Evolutionary conservation across 2,888 invertebrate species (phyloP).

Genomic region (Encarsia formosa): DNA sequence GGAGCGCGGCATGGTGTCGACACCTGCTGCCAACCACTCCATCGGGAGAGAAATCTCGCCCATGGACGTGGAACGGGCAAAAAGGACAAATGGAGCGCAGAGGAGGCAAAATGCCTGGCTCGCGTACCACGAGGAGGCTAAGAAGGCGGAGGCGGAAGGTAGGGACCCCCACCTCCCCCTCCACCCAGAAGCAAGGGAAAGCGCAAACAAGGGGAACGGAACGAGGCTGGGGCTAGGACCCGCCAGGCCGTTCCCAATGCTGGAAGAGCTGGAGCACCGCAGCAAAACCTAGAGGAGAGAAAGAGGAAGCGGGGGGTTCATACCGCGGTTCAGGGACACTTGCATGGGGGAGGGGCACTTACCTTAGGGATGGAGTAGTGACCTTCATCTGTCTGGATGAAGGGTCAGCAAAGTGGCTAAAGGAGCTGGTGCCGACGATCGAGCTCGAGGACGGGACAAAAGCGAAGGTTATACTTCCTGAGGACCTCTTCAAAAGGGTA

Average conservation of each 20-base stretch:
- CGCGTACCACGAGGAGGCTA: background rate
- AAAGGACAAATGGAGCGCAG: background rate
- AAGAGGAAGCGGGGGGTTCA: background rate
- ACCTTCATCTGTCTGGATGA: constrained; percentile 5
- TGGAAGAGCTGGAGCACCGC: no score
- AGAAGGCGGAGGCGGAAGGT: background rate
- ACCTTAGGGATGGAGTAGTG: background rate
- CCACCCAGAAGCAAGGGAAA: background rate
- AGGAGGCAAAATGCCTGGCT: background rate
- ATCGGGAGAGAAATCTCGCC: background rate
- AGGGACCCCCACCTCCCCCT: background rate
- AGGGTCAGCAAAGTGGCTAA: background rate
- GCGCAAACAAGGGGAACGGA: background rate
- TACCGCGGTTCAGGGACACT: background rate
- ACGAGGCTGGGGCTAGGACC: background rate
- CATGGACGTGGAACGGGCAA: background rate
- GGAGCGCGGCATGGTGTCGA: background rate
- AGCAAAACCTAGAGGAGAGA: no score
- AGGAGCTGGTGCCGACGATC: background rate
- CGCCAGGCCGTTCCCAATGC: background rate
- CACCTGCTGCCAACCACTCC: background rate
- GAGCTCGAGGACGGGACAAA: background rate
- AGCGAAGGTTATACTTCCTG: background rate
- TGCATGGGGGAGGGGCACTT: no score
- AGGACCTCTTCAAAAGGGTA: background rate